Base-by-base conservation (phyloP, 2,797 vertebrate genomes). In the Argya squamiceps region DNA sequence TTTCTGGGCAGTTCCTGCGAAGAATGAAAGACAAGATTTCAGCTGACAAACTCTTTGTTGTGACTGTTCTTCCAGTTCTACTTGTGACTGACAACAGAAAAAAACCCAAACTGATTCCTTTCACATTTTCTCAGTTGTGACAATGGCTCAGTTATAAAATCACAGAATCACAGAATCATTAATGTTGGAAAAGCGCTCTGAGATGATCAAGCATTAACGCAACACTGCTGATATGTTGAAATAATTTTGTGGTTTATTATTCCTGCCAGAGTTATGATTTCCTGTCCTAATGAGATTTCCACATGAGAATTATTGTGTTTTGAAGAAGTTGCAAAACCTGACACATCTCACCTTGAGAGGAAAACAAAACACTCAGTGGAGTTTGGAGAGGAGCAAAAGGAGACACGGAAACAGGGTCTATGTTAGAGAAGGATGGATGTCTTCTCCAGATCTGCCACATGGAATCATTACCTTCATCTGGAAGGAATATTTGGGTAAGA, bases 381-480 rank as follows among this genome's bases (percentile, higher is more conserved):
- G 43, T 41, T 17, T 87, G 59, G 63, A 65, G 59, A 39, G 44
- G 47, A 23, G 22, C 23, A 23, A 46, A 78, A 49, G 43, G 50
- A 60, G 34, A 18, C 7, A 8, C 0, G 0, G 55, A 27, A 64
- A 36, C 6, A 17, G 19, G n/a, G 30, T 30, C 23, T 0, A 0
- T 22, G 2, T 6, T 0, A 0, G 23, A 29, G 47, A 37, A 77
- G 41, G 32, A 7, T 1, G 30, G 56, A 17, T 59, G 36, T 46
- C 43, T 77, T 46, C 60, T 79, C 67, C 56, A 19, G 10, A 22
- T 50, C 68, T 77, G 26, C 23, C 85, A 36, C 22, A 1, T 4
- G 62, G 53, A 79, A 74, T 43, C n/a, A 36, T 19, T 12, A 9
- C 21, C 13, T 70, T 26, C 6, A 47, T 44, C 26, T 34, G 23